These are phyloP conservation scores for Platynereis dumerilii DNA, from an alignment of 2,888 invertebrate species.

Conservation along the genomic window DNA sequence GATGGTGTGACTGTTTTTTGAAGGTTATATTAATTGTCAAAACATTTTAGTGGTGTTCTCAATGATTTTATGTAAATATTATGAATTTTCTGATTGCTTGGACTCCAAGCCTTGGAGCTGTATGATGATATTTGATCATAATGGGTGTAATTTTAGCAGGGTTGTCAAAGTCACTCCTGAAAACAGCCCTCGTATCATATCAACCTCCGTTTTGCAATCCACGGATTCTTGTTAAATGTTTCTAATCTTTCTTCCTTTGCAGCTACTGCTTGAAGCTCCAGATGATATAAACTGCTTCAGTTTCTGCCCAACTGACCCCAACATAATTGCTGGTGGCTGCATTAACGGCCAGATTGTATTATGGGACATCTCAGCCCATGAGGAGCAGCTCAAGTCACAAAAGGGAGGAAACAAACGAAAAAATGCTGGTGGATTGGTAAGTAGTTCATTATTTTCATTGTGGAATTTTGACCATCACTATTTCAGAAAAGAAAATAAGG, in stretches of 20 bases:
- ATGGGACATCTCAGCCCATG: constrained; percentile 62
- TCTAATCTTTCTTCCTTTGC: too few relatives aligned
- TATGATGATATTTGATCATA: too few relatives aligned
- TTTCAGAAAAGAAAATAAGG: too few relatives aligned
- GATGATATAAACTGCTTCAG: constrained; percentile 63
- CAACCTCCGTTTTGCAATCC: too few relatives aligned
- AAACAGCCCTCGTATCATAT: too few relatives aligned
- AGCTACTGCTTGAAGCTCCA: constrained; percentile 63
- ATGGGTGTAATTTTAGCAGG: too few relatives aligned
- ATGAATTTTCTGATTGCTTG: too few relatives aligned
- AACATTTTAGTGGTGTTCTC: neutral
- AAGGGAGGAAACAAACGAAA: constrained; percentile 53
- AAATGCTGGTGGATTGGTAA: constrained; percentile 47
- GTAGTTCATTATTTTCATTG: constrained; percentile 15
- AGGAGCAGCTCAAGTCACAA: constrained; percentile 56
- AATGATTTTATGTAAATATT: neutral
- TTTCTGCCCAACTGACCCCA: constrained; percentile 61
- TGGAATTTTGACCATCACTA: too few relatives aligned
- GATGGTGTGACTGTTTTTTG: neutral
- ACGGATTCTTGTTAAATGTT: too few relatives aligned
- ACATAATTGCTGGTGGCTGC: constrained; percentile 63
- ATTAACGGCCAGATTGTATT: constrained; percentile 63
- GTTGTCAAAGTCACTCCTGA: too few relatives aligned
- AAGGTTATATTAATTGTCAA: neutral
- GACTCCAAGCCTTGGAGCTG: too few relatives aligned